Evolutionary conservation across 37 sponge, comb jelly and placozoan species (phyloP), one percentile per base, ranked within the genome.

Genomic region (Halisarca cf. caerulea): DNA sequence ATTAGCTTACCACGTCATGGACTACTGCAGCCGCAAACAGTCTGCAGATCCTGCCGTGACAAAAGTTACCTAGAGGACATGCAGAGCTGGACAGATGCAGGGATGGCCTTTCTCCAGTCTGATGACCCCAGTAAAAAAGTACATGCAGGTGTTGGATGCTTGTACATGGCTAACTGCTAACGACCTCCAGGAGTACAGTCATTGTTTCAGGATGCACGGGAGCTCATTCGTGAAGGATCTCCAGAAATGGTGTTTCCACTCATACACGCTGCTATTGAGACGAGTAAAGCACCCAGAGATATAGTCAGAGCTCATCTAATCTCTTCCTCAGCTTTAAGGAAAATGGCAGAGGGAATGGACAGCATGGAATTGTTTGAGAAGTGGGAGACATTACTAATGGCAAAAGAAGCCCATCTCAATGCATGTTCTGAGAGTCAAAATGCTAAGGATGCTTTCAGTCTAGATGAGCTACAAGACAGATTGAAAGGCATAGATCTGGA

Each of bases 111-210:
- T 37, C 72, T 71, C 28, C 20, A 71, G 7, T 36, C 37, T 32
- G 72, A 71, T 15, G 40, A 71, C 20, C 72, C 72, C 39, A 71
- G 34, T 71, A n/a, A n/a, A n/a, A n/a, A n/a, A n/a, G 72, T 71
- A 36, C 41, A 15, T 7, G 72, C 72, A 37, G 72, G 39, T 6
- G 40, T 71, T 35, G 72, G 72, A 9, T 71, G 72, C 18, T 18
- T 71, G 32, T 37, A 71, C 40, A 38, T 71, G 40, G 39, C 38
- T 71, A 2, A 71, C 20, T 71, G 72, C 18, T 71, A 35, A 34
- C 36, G 72, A 36, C 39, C 40, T 37, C 72, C 72, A 14, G 72
- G 72, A 37, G 21, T 18, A 5, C 6, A 7, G 28, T 6, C 37
- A 30, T 18, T 71, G 40, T 39, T 71, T 5, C 39, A 32, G 7